Base-by-base conservation (phyloP, 1,140 invertebrate genomes). In the Aporrectodea caliginosa region DNA sequence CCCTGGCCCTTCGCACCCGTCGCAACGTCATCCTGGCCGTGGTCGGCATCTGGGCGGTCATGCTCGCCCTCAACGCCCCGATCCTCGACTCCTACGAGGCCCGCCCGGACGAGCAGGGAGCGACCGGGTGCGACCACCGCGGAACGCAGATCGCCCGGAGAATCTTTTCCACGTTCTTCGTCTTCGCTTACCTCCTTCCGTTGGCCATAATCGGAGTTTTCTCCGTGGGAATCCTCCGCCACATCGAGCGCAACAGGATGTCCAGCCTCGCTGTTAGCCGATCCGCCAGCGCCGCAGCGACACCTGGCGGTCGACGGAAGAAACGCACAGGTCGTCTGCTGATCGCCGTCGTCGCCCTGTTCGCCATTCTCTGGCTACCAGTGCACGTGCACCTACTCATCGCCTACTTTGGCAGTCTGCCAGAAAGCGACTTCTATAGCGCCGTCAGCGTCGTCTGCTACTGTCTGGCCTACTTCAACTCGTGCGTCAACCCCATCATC, bases 351-450 rank as follows among this genome's bases (percentile, higher is more conserved):
- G 94, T 97, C 0, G 92, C 94, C 31, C 94, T 95, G 32, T 97
- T 97, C 87, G 95, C 95, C 14, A 90, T 95, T 69, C 96, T 95
- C 88, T 97, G 95, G 95, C 92, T 93, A 83, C 95, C 95, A 1
- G 93, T 97, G 84, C 95, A 96, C 90, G 82, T 90, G 1, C 85
- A 90, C 88, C 83, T 84, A 58, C 83, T 87, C 73, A 78, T 85
- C 72, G 86, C 84, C 35, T 76, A 84, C 79, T 83, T 83, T 77
- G 77, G 76, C 16, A 29, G 35, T 22, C 69, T 73, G 71, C 35
- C 76, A 0, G 68, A 34, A 12, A 78, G 68, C 30, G 69, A 78
- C n/a, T 30, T 33, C 22, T 78, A 78, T 32, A 34, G 69, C 16
- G 77, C 58, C 0, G 14, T 78, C 1, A 78, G 33, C 33, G n/a